phyloP scores from a whole-genome alignment of 2,113 vertebrate genomes.

The Murina feae region DNA sequence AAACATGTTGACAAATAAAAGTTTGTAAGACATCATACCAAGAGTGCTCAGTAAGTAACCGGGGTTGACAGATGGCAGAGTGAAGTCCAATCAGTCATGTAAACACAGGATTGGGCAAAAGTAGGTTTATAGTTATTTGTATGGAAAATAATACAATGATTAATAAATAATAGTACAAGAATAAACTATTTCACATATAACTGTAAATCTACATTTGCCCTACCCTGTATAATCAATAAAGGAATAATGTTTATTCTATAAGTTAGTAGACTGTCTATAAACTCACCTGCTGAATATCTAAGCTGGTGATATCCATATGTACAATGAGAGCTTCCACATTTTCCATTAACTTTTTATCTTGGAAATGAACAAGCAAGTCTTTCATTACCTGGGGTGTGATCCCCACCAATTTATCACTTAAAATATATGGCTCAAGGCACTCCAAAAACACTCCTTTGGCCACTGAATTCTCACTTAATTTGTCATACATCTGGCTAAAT shows the following conservation, averaged over 20 bases:
- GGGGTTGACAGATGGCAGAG: neutral
- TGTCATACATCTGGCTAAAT: conserved; percentile 93
- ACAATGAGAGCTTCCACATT: conserved; percentile 96
- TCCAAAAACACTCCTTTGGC: conserved; percentile 95
- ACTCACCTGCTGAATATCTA: conserved; percentile 95
- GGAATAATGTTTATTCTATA: neutral
- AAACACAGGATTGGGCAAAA: neutral
- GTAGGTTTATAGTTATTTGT: neutral
- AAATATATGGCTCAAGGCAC: conserved; percentile 92
- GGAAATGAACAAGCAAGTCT: conserved; percentile 95
- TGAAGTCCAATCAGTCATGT: neutral
- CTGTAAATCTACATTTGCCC: neutral
- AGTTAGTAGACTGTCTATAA: neutral
- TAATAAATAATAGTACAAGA: neutral
- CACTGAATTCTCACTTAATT: conserved; percentile 92
- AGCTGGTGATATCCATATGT: conserved; percentile 96
- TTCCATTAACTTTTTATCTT: conserved; percentile 93
- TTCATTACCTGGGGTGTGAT: conserved; percentile 94
- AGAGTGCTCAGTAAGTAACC: neutral
- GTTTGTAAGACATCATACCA: neutral
- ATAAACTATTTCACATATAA: neutral
- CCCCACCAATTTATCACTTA: conserved; percentile 91
- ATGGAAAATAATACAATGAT: neutral
- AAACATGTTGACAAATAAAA: neutral
- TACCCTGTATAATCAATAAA: neutral